Percentiles rank a stretch among this genome's conserved stretches.
phyloP scores from a whole-genome alignment of 1,140 invertebrate genomes.

The Archegozetes longisetosus region DNA sequence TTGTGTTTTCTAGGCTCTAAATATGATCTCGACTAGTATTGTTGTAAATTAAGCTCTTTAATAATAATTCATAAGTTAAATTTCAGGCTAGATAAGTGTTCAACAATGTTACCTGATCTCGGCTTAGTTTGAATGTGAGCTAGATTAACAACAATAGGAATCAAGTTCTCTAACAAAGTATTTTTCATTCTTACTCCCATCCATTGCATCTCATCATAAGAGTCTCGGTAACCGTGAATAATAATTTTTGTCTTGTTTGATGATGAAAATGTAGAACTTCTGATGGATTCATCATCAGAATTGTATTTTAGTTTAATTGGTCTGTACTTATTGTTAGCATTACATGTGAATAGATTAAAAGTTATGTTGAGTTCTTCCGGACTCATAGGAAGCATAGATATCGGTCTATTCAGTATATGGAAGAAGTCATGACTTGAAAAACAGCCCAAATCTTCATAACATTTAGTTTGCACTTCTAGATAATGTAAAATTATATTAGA shows the following conservation, averaged over 20 bases:
- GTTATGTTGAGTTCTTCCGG: not conserved
- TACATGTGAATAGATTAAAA: conserved; percentile 7
- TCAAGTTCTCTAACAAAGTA: not conserved
- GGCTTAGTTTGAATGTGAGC: too few species aligned
- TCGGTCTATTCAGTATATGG: conserved; percentile 11
- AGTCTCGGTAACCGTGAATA: conserved; percentile 10
- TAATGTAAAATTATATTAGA: too few species aligned
- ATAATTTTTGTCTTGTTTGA: conserved; percentile 6
- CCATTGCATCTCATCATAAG: not conserved
- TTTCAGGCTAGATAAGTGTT: too few species aligned
- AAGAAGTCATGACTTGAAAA: conserved; percentile 17
- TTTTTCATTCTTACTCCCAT: conserved; percentile 9
- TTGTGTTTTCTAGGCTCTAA: too few species aligned
- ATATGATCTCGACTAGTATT: too few species aligned
- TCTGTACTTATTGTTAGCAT: not conserved
- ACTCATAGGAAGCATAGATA: conserved; percentile 11
- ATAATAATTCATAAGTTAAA: too few species aligned
- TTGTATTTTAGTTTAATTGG: not conserved
- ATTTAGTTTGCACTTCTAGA: conserved; percentile 1
- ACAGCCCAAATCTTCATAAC: conserved; percentile 19
- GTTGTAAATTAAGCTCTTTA: too few species aligned
- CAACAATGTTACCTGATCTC: too few species aligned
- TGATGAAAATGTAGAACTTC: not conserved
- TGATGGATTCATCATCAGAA: not conserved
- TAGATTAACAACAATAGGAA: too few species aligned